phyloP scores from a whole-genome alignment of 2,888 invertebrate species.

The Nineta flava region DNA sequence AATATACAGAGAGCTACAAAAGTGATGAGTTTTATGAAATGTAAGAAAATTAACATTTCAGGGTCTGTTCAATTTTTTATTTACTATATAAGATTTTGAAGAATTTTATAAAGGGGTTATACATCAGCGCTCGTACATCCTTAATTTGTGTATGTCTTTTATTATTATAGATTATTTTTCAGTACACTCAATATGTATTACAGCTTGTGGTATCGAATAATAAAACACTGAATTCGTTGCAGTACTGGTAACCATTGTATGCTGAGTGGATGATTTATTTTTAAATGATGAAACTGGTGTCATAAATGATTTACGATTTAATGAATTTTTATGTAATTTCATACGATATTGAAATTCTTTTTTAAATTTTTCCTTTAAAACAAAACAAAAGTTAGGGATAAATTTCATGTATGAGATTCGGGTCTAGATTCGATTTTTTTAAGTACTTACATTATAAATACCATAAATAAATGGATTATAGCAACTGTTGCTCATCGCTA shows the following conservation, averaged over 20 bases:
- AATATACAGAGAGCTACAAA: no score
- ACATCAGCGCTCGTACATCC: no score
- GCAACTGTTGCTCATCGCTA: slow-evolving; percentile 81
- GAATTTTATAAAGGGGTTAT: no score
- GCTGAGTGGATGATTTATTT: not conserved
- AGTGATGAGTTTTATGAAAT: no score
- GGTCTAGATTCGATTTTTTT: not conserved
- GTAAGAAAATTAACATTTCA: no score
- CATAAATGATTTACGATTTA: slow-evolving; percentile 1
- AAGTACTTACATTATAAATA: slow-evolving; percentile 63
- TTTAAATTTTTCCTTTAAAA: slow-evolving; percentile 59
- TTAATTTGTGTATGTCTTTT: no score
- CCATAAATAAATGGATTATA: slow-evolving; percentile 85
- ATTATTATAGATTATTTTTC: no score
- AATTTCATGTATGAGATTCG: not conserved
- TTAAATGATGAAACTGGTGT: not conserved
- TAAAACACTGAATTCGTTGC: not conserved
- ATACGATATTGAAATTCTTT: slow-evolving; percentile 59
- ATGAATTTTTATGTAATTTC: slow-evolving; percentile 31
- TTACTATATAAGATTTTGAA: no score
- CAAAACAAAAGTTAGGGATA: not conserved
- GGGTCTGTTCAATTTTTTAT: no score
- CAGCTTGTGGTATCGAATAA: not conserved
- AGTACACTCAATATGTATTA: no score
- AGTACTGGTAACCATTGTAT: not conserved